A percentile compares a stretch with the other conserved stretches of the same genome.
These are phyloP conservation scores for Enteromius thamalakanensis DNA, from an alignment of 2,797 vertebrate species.

Conservation along the genomic window DNA sequence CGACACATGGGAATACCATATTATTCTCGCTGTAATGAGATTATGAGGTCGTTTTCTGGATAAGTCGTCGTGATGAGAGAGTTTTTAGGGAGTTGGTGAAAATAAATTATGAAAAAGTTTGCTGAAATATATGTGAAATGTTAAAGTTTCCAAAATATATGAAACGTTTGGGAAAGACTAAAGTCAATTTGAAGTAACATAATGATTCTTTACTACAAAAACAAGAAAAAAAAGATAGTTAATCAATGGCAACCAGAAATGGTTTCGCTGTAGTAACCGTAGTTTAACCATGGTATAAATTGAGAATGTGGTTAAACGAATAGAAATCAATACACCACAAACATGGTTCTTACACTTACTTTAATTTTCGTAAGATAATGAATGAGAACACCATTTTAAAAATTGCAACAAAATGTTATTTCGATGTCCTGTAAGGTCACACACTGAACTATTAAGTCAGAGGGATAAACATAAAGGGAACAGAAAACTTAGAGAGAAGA, in stretches of 20 bases:
- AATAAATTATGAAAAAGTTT: not conserved
- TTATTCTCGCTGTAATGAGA: not conserved
- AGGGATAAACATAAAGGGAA: not conserved
- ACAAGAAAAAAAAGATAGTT: no score
- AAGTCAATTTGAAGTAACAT: not conserved
- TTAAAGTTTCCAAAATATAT: not conserved
- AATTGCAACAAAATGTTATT: not conserved
- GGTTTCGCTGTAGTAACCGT: no score
- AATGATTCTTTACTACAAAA: not conserved
- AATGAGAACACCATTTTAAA: not conserved
- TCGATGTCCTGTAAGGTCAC: not conserved
- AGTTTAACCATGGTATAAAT: no score
- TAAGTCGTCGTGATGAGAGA: not conserved
- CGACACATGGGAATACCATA: not conserved
- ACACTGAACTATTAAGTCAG: not conserved
- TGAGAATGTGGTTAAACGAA: no score
- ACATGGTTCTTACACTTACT: no score
- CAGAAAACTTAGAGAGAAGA: not conserved
- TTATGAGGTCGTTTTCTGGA: not conserved
- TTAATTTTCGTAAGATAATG: not conserved
- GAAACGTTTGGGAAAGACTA: not conserved
- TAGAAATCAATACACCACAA: no score
- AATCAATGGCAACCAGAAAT: no score
- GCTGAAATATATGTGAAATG: not conserved
- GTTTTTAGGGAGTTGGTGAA: not conserved